A percentile compares a stretch with the other conserved stretches of the same genome.
phyloP scores from a whole-genome alignment of 1,140 invertebrate species.

The Magallana gigas region DNA sequence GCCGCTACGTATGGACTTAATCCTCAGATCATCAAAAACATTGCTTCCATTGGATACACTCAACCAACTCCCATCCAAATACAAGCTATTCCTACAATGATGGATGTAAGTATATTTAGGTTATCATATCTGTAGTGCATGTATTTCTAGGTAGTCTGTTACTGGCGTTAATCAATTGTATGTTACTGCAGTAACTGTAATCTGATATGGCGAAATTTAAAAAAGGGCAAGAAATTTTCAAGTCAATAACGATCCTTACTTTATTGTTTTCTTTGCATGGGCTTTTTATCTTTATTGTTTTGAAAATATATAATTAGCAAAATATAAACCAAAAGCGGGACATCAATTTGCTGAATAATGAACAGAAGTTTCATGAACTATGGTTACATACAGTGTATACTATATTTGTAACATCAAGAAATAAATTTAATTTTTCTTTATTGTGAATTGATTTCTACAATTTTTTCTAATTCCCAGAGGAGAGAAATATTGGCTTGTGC shows the following conservation, averaged over 20 bases:
- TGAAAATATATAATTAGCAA: no score
- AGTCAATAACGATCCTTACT: no score
- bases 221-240: no score
- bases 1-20: conserved; percentile 68
- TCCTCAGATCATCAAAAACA: conserved; percentile 85
- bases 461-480: conserved; percentile 79
- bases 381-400: no score
- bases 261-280: no score
- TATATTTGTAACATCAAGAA: no score
- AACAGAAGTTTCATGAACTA: no score
- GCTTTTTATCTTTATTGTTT: no score
- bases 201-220: no score
- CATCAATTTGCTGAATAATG: no score
- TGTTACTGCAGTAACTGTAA: not conserved
- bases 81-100: conserved; percentile 94
- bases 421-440: no score
- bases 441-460: not conserved
- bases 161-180: not conserved
- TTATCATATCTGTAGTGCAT: not conserved
- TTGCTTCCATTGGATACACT: conserved; percentile 86
- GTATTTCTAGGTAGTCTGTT: not conserved
- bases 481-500: conserved; percentile 95
- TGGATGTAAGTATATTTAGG: conserved; percentile 79
- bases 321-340: no score
- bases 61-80: conserved; percentile 96